Base-by-base conservation (phyloP, 1,140 invertebrate species). In the Bicyclus anynana region DNA sequence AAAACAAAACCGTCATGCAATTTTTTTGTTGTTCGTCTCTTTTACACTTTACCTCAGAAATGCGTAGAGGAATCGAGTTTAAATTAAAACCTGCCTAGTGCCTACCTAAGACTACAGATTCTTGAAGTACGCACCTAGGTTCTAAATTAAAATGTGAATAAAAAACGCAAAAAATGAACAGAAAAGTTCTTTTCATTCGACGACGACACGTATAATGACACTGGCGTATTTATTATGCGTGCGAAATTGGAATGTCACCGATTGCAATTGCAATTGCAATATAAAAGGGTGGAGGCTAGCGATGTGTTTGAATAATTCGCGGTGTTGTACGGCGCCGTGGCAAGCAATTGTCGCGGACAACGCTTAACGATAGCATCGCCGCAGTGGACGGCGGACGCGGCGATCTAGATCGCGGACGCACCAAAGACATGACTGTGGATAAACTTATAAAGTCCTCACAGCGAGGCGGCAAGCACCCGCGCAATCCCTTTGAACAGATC, bases 331-430 rank as follows among this genome's bases (percentile, higher is more conserved):
- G 65, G 72, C 75, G 73, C 66, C 74, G 74, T 72, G 71, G 76
- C 80, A 74, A 78, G 80, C 83, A 84, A 84, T 83, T 84, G 84
- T 87, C 84, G 76, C 73, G 67, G 65, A 62, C 63, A 63, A 49
- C 58, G 59, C 66, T 77, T 76, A 67, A 57, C 72, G 84, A 87
- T 87, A 86, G 54, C 67, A 86, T 86, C 83, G 69, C 59, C 59
- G 76, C 76, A 74, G 66, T 56, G 21, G 62, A 27, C 68, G 71
- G 65, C 57, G 35, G 62, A 38, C 67, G 74, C 67, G 77, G 74
- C 71, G 72, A 87, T 87, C 81, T 86, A 87, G 83, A 87, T 87
- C 83, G 78, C 80, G 83, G 79, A 69, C 40, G 66, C 60, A 59
- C 71, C 77, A 80, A 77, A 82, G 80, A 78, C 77, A 65, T 76